Evolutionary conservation across 2,888 invertebrate genomes (phyloP).

Genomic region (Thymelicus lineola): DNA sequence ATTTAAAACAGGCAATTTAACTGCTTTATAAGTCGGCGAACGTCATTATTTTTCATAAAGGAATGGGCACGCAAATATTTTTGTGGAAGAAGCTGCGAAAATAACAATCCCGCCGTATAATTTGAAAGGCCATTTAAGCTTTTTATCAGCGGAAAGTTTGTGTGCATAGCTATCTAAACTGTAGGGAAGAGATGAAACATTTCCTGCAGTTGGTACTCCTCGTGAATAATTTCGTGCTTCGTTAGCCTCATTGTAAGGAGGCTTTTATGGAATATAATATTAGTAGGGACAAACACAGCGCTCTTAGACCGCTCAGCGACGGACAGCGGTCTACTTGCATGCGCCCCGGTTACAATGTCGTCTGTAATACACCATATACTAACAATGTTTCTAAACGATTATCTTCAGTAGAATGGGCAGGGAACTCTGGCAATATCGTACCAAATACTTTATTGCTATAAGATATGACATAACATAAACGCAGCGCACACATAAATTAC

Average conservation of each 20-base stretch:
- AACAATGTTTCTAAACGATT: too few species aligned
- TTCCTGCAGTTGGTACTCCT: conserved; percentile 64
- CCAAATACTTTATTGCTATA: too few species aligned
- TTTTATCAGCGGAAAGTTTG: conserved; percentile 79
- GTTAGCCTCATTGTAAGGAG: conserved; percentile 77
- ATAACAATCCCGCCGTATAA: conserved; percentile 79
- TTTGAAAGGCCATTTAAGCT: conserved; percentile 79
- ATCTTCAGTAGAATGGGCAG: too few species aligned
- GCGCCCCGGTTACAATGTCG: too few species aligned
- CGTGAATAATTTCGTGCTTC: conserved; percentile 79
- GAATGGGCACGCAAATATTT: conserved; percentile 41
- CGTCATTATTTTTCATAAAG: conserved; percentile 54
- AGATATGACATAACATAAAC: too few species aligned
- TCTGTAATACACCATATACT: too few species aligned
- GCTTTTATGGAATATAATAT: conserved; percentile 58
- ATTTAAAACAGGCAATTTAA: conserved; percentile 70
- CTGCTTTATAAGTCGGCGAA: conserved; percentile 66
- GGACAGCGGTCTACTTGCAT: not conserved
- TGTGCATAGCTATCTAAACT: conserved; percentile 77
- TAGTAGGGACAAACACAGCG: conserved; percentile 41
- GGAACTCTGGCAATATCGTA: too few species aligned
- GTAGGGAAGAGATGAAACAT: conserved; percentile 68
- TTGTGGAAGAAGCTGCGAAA: conserved; percentile 60
- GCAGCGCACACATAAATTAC: too few species aligned
- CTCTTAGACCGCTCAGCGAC: not conserved